Evolutionary conservation across 37 sponge, comb jelly and placozoan species (phyloP), one percentile per base, ranked within the genome.

Genomic region (Cliona cf. orientalis): DNA sequence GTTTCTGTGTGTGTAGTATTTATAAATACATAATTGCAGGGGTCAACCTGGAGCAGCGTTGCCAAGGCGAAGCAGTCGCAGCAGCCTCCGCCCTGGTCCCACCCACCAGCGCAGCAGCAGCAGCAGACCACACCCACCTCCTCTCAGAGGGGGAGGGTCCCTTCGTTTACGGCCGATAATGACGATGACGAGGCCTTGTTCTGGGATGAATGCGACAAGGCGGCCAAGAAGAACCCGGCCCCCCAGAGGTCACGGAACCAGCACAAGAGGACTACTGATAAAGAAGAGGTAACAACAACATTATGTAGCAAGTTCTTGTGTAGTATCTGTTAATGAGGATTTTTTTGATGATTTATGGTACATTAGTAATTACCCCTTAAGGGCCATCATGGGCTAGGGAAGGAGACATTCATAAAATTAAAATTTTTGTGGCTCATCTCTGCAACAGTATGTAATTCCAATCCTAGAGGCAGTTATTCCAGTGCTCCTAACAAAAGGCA

Each of bases 151-250:
- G 62, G 39, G 32, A 75, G 36, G 43, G 38, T 26, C 38, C 57
- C 40, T 4, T 40, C 67, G 6, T 74, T 63, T 17, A 37, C 57
- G 6, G 41, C 44, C 33, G 42, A 49, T 25, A 29, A 64, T 6
- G 66, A 63, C 14, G 61, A 40, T 32, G 82, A 82, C 7, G 69
- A 75, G 26, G 14, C 28, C 1, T 59, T 77, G 0, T 87, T 87
- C 58, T 87, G 87, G 87, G 81, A 87, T 0, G 87, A 87, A 29
- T 87, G 87, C 80, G 76, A 42, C 11, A 34, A 41, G 31, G 85
- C 26, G 31, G 85, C 75, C 53, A 75, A 76, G 77, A 84, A 84
- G 44, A 76, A 67, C 59, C 77, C 77, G 32, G 77, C 34, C 28
- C 60, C 68, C n/a, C n/a, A n/a, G n/a, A n/a, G n/a, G n/a, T n/a